Conservation (phyloP, 2,888 invertebrate genomes). For the Drosophila nr. medialis region DNA sequence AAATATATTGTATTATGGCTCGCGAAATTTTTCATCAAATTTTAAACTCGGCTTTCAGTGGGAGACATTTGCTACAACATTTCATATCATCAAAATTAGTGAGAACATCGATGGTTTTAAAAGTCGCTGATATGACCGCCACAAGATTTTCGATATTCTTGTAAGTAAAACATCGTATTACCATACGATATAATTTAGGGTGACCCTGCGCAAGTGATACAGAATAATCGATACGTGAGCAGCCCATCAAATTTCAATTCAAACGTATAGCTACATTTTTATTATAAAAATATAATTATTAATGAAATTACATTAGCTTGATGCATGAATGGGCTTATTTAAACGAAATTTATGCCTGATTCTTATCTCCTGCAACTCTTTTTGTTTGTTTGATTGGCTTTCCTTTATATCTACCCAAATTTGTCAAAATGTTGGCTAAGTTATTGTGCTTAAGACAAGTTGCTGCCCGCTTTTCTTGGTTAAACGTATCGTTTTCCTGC, state of each 20-base stretch:
- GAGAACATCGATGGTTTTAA: not conserved
- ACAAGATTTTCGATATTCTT: not conserved
- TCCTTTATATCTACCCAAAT: not conserved
- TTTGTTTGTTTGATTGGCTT: conserved; percentile 11
- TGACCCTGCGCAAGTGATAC: not conserved
- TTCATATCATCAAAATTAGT: not conserved
- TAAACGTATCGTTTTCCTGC: not conserved
- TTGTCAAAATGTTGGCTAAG: conserved; percentile 5
- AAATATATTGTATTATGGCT: too few species aligned
- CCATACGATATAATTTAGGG: conserved; percentile 12
- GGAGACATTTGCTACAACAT: not conserved
- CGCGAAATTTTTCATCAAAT: not conserved
- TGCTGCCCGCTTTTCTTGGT: not conserved
- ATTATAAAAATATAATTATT: conserved; percentile 26
- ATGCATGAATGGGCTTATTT: not conserved
- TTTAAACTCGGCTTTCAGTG: not conserved
- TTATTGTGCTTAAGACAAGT: not conserved
- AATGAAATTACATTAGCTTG: not conserved
- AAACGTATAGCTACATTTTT: not conserved
- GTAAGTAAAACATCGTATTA: not conserved
- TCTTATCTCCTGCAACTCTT: not conserved
- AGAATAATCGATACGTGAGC: not conserved
- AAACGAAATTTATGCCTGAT: not conserved
- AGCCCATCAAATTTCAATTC: conserved; percentile 1
- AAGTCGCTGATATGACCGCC: not conserved